Conservation (phyloP, 2,797 vertebrate genomes). For the Ibycter americanus region DNA sequence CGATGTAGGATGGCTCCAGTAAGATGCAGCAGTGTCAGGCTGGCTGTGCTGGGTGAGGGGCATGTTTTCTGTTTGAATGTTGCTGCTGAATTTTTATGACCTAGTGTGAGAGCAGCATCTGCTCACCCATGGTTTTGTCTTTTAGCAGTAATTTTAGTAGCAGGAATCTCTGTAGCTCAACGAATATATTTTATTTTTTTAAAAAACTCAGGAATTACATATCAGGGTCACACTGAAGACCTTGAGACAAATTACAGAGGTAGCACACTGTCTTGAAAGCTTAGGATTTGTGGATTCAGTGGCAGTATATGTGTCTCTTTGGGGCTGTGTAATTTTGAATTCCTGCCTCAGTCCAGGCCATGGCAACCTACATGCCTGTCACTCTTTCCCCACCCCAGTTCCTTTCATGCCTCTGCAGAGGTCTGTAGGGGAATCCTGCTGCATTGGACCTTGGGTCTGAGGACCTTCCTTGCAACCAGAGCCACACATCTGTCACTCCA, state of each 20-base stretch:
- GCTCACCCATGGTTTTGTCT: background rate
- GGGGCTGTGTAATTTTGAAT: background rate
- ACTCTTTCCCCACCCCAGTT: background rate
- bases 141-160: background rate
- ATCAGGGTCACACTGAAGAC: background rate
- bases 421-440: background rate
- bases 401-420: background rate
- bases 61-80: background rate
- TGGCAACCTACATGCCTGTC: background rate
- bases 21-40: background rate
- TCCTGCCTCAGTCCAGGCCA: background rate
- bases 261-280: background rate
- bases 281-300: background rate
- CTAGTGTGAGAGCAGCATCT: background rate
- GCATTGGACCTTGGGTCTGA: background rate
- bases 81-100: background rate
- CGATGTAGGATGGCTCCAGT: background rate
- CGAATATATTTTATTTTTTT: background rate
- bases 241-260: background rate
- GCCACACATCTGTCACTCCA: background rate
- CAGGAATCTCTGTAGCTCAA: background rate
- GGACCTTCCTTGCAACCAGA: background rate
- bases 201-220: background rate
- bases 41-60: background rate
- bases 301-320: background rate